phyloP scores from a whole-genome alignment of 2,888 invertebrate genomes.

The Andricus quercusramuli region DNA sequence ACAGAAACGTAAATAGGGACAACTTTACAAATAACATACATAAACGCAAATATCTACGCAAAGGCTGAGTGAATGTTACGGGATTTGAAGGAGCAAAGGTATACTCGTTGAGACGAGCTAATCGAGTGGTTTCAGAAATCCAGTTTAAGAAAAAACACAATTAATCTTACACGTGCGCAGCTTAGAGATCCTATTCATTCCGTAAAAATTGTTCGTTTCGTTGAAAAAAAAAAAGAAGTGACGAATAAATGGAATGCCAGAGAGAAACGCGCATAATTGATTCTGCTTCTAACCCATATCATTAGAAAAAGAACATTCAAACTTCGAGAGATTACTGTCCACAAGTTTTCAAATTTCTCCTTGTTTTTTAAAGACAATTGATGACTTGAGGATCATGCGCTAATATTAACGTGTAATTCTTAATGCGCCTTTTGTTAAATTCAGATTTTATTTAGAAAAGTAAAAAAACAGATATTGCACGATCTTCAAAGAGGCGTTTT shows the following conservation, averaged over 20 bases:
- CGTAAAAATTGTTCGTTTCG: conserved; percentile 14
- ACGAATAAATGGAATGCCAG: conserved; percentile 27
- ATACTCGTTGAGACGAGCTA: conserved; percentile 45
- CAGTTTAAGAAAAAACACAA: background rate
- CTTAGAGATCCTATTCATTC: background rate
- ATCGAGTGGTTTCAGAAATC: conserved; percentile 21
- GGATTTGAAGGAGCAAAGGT: conserved; percentile 49
- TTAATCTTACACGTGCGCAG: background rate
- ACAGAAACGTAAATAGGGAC: conserved; percentile 60
- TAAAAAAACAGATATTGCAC: conserved; percentile 31
- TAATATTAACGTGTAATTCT: background rate
- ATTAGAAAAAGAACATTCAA: conserved; percentile 9
- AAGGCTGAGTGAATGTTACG: conserved; percentile 22
- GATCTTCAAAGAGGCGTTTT: conserved; percentile 17
- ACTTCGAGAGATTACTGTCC: background rate
- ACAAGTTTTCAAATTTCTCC: conserved; percentile 18
- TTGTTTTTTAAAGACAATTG: background rate
- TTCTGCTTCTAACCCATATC: background rate
- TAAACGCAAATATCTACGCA: conserved; percentile 63
- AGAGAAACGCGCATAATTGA: conserved; percentile 15
- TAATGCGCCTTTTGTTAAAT: background rate
- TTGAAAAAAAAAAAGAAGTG: conserved; percentile 1
- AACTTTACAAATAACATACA: conserved; percentile 71
- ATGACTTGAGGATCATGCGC: background rate
- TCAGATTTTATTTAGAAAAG: conserved; percentile 19